These are phyloP conservation scores for Pemphigus obesinymphae DNA, from an alignment of 1,140 invertebrate species.

Conservation along the genomic window DNA sequence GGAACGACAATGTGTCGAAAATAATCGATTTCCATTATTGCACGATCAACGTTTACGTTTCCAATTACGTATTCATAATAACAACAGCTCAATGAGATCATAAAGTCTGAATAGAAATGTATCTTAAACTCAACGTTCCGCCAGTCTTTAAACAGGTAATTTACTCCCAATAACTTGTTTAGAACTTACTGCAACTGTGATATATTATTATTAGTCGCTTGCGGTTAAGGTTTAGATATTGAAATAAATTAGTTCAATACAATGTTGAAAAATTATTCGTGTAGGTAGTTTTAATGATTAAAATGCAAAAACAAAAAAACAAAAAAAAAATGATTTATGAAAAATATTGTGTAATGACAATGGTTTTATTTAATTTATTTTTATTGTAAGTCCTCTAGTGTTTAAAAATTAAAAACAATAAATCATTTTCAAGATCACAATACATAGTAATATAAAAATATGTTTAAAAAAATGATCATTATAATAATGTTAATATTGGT, in stretches of 20 bases:
- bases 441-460: too few species aligned
- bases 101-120: too few species aligned
- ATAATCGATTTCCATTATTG: not conserved
- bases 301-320: too few species aligned
- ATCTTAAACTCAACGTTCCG: not conserved
- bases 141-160: slow-evolving; percentile 33
- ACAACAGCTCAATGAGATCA: not conserved
- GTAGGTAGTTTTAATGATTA: too few species aligned
- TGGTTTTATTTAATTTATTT: not conserved
- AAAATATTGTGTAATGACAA: not conserved
- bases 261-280: too few species aligned
- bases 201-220: not conserved
- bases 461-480: not conserved
- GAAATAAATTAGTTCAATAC: too few species aligned
- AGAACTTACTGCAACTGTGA: not conserved
- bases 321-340: too few species aligned
- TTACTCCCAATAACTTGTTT: not conserved
- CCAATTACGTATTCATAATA: not conserved
- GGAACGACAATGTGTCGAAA: not conserved
- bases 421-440: not conserved
- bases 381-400: not conserved
- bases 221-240: not conserved
- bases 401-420: not conserved
- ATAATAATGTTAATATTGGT: too few species aligned
- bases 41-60: not conserved